Conservation (phyloP, 2,888 invertebrate species). For the Nomada ferruginata region DNA sequence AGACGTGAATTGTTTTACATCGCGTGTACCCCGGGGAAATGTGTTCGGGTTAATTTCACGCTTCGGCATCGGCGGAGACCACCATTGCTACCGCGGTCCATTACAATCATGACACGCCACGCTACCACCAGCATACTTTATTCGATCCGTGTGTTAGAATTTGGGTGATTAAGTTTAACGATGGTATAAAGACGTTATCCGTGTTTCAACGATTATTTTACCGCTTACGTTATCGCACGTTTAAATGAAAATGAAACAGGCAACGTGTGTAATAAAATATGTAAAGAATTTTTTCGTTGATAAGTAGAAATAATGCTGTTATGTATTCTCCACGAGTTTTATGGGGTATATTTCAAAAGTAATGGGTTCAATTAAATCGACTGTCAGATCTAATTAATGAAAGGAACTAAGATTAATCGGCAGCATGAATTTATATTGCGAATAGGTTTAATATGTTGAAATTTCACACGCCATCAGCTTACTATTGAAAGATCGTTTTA, state of each 20-base stretch:
- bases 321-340: no score
- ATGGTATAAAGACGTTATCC: conserved; percentile 41
- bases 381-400: no score
- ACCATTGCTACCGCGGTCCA: conserved; percentile 55
- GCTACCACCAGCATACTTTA: conserved; percentile 54
- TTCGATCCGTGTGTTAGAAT: conserved; percentile 50
- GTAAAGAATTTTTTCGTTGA: no score
- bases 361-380: no score
- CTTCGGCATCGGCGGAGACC: conserved; percentile 69
- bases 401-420: no score
- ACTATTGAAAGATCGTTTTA: no score
- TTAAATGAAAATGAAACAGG: background rate
- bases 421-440: no score
- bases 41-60: conserved; percentile 78
- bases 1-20: conserved; percentile 72
- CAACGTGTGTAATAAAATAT: background rate
- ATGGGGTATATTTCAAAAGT: no score
- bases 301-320: no score
- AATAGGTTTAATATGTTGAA: no score
- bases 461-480: no score
- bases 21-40: conserved; percentile 75
- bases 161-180: conserved; percentile 58
- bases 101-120: conserved; percentile 63
- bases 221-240: background rate
- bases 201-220: conserved; percentile 1